Evolutionary conservation across 2,888 invertebrate species (phyloP), one percentile per base, ranked within the genome.

Genomic region (Oscheius sp.): DNA sequence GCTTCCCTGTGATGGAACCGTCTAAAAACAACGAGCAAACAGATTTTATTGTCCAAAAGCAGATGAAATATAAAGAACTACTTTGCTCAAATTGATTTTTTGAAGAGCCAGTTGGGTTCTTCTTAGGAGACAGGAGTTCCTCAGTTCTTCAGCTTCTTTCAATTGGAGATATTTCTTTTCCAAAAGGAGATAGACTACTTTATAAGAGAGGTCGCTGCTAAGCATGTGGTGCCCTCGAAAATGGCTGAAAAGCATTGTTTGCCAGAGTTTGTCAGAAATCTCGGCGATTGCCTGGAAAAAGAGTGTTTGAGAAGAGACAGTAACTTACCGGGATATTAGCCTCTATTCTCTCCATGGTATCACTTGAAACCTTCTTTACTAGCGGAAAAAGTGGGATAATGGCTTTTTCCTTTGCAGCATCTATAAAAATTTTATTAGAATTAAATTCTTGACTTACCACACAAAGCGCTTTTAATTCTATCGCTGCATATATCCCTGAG

Each of bases 221-320:
- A n/a, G 42, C 12, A 42, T 17, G 12, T 12, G 3, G 12, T 42
- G 42, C 15, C 29, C 52, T 25, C 52, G 52, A 27, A 52, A 52
- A 27, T 52, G 25, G 27, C n/a, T n/a, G 2, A 29, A 52, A 27
- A 52, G 12, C 52, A 52, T 52, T 27, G 52, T 29, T 27, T 52
- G 29, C 52, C 52, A 52, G 2, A 52, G 52, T 10, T n/a, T 23
- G 10, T 52, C 52, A 15, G 52, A 25, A 15, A 52, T 29, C 29
- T 52, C 52, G 8, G 52, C 52, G 8, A 52, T 29, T 27, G 52
- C 52, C 52, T 52, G 52, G n/a, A 52, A 27, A 27, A 29, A n/a
- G 29, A 12, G 37, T 6, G 37, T n/a, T n/a, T n/a, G 12, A 34
- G 12, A 10, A 12, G 37, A 34, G 6, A 34, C 8, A 34, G 37